A percentile compares a stretch with the other conserved stretches of the same genome.
Conservation (phyloP, 2,888 invertebrate genomes). For the Hirtodrosophila cameraria region DNA sequence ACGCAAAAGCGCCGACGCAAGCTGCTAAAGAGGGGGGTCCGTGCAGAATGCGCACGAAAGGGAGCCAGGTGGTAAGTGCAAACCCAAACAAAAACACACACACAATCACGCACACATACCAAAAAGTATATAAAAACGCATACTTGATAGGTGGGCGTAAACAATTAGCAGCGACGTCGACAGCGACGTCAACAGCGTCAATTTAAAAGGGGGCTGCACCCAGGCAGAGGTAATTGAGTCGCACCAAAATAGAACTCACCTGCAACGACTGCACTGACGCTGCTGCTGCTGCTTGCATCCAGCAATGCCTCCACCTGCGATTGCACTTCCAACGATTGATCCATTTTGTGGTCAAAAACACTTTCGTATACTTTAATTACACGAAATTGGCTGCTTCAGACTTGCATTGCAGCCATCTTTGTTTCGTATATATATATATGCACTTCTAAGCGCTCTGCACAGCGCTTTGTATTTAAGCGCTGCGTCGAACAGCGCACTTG, state of each 20-base stretch:
- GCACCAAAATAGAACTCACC: slow-evolving; percentile 55
- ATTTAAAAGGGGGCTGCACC: slow-evolving; percentile 49
- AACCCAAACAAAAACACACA: slow-evolving; percentile 7
- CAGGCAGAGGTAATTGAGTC: slow-evolving; percentile 38
- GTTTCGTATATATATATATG: slow-evolving; percentile 29
- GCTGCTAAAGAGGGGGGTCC: slow-evolving; percentile 21
- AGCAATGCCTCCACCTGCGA: slow-evolving; percentile 37
- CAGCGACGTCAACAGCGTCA: slow-evolving; percentile 19
- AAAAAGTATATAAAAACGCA: slow-evolving; percentile 39
- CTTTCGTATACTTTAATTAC: slow-evolving; percentile 38
- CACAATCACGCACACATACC: slow-evolving; percentile 2
- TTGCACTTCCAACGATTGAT: slow-evolving; percentile 62
- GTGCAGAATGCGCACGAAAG: neutral
- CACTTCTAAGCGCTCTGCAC: slow-evolving; percentile 4
- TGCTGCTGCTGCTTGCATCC: slow-evolving; percentile 29
- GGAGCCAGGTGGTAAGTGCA: slow-evolving; percentile 33
- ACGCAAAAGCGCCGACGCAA: slow-evolving; percentile 45
- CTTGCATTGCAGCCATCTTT: slow-evolving; percentile 48
- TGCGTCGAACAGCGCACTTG: neutral
- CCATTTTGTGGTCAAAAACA: slow-evolving; percentile 40
- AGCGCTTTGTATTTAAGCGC: slow-evolving; percentile 1
- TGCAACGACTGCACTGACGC: slow-evolving; percentile 22
- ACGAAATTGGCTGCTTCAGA: slow-evolving; percentile 32
- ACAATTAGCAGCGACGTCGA: slow-evolving; percentile 58
- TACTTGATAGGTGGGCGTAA: slow-evolving; percentile 66